These are phyloP conservation scores for Sebastes hopkinsi DNA, from an alignment of 2,797 vertebrate species.

Conservation along the genomic window DNA sequence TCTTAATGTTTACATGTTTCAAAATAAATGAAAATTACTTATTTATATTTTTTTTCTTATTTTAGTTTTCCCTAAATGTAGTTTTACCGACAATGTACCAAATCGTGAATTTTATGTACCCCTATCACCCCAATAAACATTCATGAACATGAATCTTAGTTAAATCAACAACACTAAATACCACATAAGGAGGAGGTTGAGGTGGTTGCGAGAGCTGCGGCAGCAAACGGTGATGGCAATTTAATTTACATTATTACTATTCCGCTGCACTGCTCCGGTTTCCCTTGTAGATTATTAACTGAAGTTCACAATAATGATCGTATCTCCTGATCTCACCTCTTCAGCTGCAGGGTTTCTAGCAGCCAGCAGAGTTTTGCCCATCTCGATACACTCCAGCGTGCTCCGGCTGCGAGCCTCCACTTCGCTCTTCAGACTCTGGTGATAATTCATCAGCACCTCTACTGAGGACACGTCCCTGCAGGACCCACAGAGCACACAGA, in stretches of 20 bases:
- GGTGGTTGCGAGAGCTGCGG: not conserved
- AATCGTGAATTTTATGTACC: too few species aligned
- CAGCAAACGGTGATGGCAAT: not conserved
- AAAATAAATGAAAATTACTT: too few species aligned
- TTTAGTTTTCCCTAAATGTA: too few species aligned
- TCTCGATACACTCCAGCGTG: constrained; percentile 88
- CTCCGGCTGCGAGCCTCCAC: constrained; percentile 87
- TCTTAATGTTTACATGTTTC: too few species aligned
- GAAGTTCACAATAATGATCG: not conserved
- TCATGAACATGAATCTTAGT: too few species aligned
- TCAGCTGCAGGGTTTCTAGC: constrained; percentile 88
- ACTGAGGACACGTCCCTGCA: constrained; percentile 93
- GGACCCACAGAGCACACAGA: constrained; percentile 21
- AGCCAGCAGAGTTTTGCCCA: constrained; percentile 91
- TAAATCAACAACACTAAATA: not conserved
- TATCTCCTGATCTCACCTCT: constrained; percentile 80
- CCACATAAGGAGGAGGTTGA: not conserved
- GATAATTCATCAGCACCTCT: constrained; percentile 95
- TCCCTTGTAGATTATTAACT: not conserved
- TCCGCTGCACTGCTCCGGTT: not conserved
- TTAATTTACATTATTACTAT: not conserved
- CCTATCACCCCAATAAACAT: fast-evolving
- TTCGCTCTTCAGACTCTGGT: constrained; percentile 93
- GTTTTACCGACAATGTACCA: too few species aligned
- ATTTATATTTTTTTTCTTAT: too few species aligned